phyloP scores from a whole-genome alignment of 1,140 invertebrate genomes.

The Cyrtorhinus lividipennis region DNA sequence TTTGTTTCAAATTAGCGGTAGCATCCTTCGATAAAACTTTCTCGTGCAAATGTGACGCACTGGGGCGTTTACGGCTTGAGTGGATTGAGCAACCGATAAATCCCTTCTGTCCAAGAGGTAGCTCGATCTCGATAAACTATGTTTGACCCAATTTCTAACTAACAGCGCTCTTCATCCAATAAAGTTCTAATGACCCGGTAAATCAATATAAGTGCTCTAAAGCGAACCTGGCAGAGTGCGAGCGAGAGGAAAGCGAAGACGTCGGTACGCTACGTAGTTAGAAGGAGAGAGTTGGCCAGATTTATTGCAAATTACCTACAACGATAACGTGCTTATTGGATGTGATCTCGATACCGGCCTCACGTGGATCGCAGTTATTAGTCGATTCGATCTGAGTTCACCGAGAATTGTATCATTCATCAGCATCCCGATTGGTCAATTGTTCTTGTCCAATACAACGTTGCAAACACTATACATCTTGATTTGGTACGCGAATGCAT shows the following conservation, averaged over 20 bases:
- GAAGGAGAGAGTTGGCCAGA: not conserved
- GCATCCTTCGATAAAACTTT: too few species aligned
- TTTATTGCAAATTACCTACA: constrained; percentile 4
- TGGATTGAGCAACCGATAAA: not conserved
- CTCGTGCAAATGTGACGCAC: too few species aligned
- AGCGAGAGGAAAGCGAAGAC: not conserved
- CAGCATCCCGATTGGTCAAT: too few species aligned
- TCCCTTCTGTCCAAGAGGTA: not conserved
- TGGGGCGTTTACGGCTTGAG: too few species aligned
- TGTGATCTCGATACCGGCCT: too few species aligned
- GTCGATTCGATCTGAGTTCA: too few species aligned
- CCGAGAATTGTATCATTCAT: too few species aligned
- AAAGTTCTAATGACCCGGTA: constrained; percentile 7
- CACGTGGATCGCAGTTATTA: not conserved
- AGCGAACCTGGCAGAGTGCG: too few species aligned
- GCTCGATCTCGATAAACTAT: not conserved
- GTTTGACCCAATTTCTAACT: constrained; percentile 3
- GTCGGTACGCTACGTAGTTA: not conserved
- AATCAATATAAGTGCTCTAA: constrained; percentile 5
- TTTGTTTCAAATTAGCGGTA: too few species aligned
- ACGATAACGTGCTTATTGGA: not conserved
- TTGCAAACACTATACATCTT: too few species aligned
- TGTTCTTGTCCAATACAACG: too few species aligned
- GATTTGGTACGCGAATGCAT: too few species aligned
- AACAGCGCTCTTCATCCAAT: not conserved